These are phyloP conservation scores for Myxocyprinus asiaticus DNA, from an alignment of 2,113 vertebrate genomes.

Conservation along the genomic window DNA sequence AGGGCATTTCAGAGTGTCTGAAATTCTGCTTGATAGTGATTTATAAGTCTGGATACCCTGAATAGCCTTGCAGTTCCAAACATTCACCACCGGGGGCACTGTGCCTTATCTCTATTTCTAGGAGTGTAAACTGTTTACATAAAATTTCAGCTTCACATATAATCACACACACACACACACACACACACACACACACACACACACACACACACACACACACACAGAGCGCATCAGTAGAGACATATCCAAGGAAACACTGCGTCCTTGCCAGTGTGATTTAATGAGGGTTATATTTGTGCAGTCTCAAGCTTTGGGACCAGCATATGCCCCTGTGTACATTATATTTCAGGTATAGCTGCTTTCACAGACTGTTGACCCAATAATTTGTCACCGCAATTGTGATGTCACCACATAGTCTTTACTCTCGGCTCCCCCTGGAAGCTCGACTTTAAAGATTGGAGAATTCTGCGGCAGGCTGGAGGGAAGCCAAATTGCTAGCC, in stretches of 20 bases:
- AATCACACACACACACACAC: not conserved
- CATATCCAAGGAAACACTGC: not conserved
- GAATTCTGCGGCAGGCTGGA: slow-evolving; percentile 43
- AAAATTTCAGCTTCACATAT: not conserved
- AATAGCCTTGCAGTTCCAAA: not conserved
- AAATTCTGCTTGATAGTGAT: not conserved
- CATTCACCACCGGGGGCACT: not conserved
- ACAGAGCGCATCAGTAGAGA: slow-evolving; percentile 12
- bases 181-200: too few relatives aligned
- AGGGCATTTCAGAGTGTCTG: not conserved
- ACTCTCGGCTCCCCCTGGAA: not conserved
- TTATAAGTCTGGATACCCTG: slow-evolving; percentile 5
- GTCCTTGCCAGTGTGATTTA: slow-evolving; percentile 15
- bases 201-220: too few relatives aligned
- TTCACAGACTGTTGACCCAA: slow-evolving; percentile 25
- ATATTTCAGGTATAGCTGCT: not conserved
- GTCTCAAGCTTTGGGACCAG: slow-evolving; percentile 5
- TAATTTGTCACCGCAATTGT: slow-evolving; percentile 36
- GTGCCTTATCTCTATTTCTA: not conserved
- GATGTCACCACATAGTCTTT: not conserved
- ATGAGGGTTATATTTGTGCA: slow-evolving; percentile 23
- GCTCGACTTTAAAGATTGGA: slow-evolving; percentile 27
- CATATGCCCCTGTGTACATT: slow-evolving; percentile 8
- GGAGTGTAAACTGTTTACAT: slow-evolving; percentile 10
- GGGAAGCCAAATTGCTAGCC: slow-evolving; percentile 43